Evolutionary conservation across 2,797 vertebrate genomes (phyloP).

Genomic region (Sebastes cheni): DNA sequence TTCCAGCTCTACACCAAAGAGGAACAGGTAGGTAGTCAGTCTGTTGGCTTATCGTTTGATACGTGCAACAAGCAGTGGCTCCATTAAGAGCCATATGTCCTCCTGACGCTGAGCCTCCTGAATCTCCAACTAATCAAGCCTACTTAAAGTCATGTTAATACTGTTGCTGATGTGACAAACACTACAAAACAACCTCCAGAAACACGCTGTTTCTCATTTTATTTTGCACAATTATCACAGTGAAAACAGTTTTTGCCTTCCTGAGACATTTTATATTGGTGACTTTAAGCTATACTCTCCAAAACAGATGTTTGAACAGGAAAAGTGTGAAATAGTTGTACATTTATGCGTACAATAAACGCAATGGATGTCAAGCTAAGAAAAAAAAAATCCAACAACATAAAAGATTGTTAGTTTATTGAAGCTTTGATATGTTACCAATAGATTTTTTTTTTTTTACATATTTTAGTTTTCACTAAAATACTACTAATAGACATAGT

Average conservation of each 20-base stretch:
- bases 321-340: too few relatives aligned
- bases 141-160: background rate
- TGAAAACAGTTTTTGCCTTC: fast-evolving
- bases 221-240: too few relatives aligned
- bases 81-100: background rate
- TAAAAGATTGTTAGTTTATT: background rate
- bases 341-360: background rate
- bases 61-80: background rate
- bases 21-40: slow-evolving; percentile 92
- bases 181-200: too few relatives aligned
- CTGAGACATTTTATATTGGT: too few relatives aligned
- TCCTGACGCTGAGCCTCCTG: background rate
- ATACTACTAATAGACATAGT: background rate
- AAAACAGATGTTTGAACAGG: too few relatives aligned
- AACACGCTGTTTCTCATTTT: too few relatives aligned
- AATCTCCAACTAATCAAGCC: background rate
- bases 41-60: slow-evolving; percentile 54
- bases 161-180: too few relatives aligned
- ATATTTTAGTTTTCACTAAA: background rate
- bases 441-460: background rate
- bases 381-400: background rate
- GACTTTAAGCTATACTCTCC: too few relatives aligned
- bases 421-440: background rate
- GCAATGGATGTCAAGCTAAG: background rate
- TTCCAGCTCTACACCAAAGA: slow-evolving; percentile 98